A percentile compares a stretch with the other conserved stretches of the same genome.
These are phyloP conservation scores for Papilio polyxenes DNA, from an alignment of 1,140 invertebrate genomes.

Conservation along the genomic window DNA sequence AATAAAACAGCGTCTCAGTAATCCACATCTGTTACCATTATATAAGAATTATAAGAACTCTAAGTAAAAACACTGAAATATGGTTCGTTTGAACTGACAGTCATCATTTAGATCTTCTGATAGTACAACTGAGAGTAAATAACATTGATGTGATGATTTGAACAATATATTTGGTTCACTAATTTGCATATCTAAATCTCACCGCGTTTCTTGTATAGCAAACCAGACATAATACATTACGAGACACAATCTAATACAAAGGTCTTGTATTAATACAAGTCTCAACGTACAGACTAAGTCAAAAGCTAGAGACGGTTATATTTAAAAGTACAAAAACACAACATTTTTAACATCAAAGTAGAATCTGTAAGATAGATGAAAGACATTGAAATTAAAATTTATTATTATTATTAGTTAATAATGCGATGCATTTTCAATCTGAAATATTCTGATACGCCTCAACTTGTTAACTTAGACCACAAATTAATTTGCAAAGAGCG, in stretches of 20 bases:
- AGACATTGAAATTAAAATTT: too few relatives aligned
- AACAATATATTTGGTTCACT: constrained; percentile 35
- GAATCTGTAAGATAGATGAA: too few relatives aligned
- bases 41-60: constrained; percentile 20
- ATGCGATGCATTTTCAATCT: too few relatives aligned
- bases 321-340: background rate
- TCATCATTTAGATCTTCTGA: constrained; percentile 29
- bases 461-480: constrained; percentile 19
- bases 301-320: constrained; percentile 25
- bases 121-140: constrained; percentile 22
- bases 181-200: constrained; percentile 43
- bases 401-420: too few relatives aligned
- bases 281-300: constrained; percentile 43
- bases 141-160: constrained; percentile 35
- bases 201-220: constrained; percentile 43
- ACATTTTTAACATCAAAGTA: too few relatives aligned
- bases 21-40: constrained; percentile 34
- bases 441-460: background rate
- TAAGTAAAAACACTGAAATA: constrained; percentile 37
- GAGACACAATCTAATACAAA: constrained; percentile 49
- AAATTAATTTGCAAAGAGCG: constrained; percentile 16
- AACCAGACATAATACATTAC: constrained; percentile 46
- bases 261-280: constrained; percentile 53
- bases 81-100: constrained; percentile 24
- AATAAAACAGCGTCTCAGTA: constrained; percentile 22